These are phyloP conservation scores for Argopecten irradians DNA, from an alignment of 1,140 invertebrate genomes.

Conservation along the genomic window DNA sequence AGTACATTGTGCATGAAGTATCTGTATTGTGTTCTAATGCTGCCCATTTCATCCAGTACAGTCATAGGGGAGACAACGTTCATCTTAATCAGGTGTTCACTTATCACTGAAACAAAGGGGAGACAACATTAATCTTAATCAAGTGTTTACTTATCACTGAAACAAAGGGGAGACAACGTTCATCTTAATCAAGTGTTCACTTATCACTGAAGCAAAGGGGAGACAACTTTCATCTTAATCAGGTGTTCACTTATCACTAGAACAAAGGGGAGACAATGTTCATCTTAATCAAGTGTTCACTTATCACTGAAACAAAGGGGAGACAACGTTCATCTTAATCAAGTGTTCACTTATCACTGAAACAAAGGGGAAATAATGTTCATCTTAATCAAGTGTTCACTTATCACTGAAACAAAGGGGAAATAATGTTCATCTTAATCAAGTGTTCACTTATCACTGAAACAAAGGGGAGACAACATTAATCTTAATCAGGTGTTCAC, in stretches of 20 bases:
- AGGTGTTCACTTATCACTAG: slow-evolving; percentile 68
- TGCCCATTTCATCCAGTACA: slow-evolving; percentile 69
- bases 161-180: slow-evolving; percentile 34
- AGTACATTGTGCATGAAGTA: slow-evolving; percentile 63
- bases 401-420: no score
- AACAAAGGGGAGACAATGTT: slow-evolving; percentile 34
- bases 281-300: no score
- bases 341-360: slow-evolving; percentile 68
- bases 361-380: slow-evolving; percentile 34
- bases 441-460: slow-evolving; percentile 68
- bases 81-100: slow-evolving; percentile 63
- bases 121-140: neutral
- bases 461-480: slow-evolving; percentile 35
- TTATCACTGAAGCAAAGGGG: no score
- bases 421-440: no score
- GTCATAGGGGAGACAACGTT: slow-evolving; percentile 66
- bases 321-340: no score
- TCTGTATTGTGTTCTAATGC: slow-evolving; percentile 64
- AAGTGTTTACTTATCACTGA: slow-evolving; percentile 66
- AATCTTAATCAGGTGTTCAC: no score
- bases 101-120: slow-evolving; percentile 61
- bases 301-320: no score
- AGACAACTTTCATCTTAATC: no score
- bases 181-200: no score
- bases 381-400: no score